Conservation (phyloP, 1,140 invertebrate genomes). For the Pseudomyrmex dendroicus region DNA sequence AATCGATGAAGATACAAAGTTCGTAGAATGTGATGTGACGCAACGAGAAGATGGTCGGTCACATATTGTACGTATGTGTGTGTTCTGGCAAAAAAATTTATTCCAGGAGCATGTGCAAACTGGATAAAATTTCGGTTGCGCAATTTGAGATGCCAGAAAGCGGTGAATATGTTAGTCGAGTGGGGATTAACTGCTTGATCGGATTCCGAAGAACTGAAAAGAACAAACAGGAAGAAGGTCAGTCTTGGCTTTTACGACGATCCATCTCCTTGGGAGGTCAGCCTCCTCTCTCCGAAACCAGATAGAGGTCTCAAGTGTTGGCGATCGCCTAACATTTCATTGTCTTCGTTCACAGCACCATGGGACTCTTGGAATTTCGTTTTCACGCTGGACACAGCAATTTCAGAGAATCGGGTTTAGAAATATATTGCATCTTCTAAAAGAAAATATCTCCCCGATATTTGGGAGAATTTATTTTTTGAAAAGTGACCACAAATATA, state of each 20-base stretch:
- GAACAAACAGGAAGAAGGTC: background rate
- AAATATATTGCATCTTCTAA: too few species aligned
- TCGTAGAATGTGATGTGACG: too few species aligned
- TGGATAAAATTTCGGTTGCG: conserved; percentile 64
- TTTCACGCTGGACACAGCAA: background rate
- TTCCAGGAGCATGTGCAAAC: conserved; percentile 36
- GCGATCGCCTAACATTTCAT: conserved; percentile 44
- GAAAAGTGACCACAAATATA: too few species aligned
- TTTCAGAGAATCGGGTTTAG: background rate
- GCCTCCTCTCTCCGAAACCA: background rate
- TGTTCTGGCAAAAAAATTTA: too few species aligned
- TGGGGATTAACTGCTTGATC: conserved; percentile 66
- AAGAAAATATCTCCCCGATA: too few species aligned
- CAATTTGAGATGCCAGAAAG: conserved; percentile 69
- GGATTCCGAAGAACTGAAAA: conserved; percentile 18
- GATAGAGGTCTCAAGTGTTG: conserved; percentile 30
- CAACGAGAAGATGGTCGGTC: too few species aligned
- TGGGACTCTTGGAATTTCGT: background rate
- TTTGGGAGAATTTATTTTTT: too few species aligned
- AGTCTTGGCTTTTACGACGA: conserved; percentile 39
- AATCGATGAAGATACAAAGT: too few species aligned
- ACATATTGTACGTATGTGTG: too few species aligned
- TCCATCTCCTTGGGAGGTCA: conserved; percentile 68
- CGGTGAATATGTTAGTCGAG: conserved; percentile 65
- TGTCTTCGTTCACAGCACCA: conserved; percentile 44